A percentile compares a stretch with the other conserved stretches of the same genome.
These are phyloP conservation scores for Ondatra zibethicus DNA, from an alignment of 2,113 vertebrate genomes.

Conservation along the genomic window DNA sequence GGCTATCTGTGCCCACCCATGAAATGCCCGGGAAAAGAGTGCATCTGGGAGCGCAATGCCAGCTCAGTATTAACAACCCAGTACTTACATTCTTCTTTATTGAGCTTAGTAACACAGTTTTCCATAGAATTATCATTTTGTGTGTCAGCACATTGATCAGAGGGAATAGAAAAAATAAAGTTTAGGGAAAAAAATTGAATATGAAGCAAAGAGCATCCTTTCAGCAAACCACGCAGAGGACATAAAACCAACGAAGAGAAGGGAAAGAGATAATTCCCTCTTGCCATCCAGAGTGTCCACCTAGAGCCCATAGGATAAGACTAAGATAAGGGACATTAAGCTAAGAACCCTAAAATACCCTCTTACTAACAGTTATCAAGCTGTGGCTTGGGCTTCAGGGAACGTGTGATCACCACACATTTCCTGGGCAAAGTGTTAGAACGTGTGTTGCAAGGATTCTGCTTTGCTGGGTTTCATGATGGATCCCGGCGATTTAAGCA, in stretches of 20 bases:
- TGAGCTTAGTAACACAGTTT: slow-evolving; percentile 13
- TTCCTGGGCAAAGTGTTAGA: slow-evolving; percentile 44
- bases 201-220: slow-evolving; percentile 1
- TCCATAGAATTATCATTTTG: slow-evolving; percentile 43
- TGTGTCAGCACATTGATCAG: slow-evolving; percentile 4
- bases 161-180: not conserved
- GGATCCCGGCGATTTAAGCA: slow-evolving; percentile 62
- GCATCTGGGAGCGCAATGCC: not conserved
- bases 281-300: slow-evolving; percentile 4
- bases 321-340: slow-evolving; percentile 43
- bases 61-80: slow-evolving; percentile 9
- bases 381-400: slow-evolving; percentile 42
- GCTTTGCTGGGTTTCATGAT: slow-evolving; percentile 61
- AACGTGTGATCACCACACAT: slow-evolving; percentile 44
- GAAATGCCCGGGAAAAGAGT: not conserved
- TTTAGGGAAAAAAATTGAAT: slow-evolving; percentile 20
- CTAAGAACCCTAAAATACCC: slow-evolving; percentile 24
- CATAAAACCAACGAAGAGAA: slow-evolving; percentile 41
- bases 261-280: slow-evolving; percentile 52
- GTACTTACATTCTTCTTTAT: not conserved
- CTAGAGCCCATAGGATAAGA: slow-evolving; percentile 17
- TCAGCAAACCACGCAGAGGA: not conserved
- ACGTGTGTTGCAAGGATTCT: not conserved
- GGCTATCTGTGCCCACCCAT: not conserved
- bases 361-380: slow-evolving; percentile 31